phyloP scores from a whole-genome alignment of 2,113 vertebrate species.

The Calidris pygmaea region DNA sequence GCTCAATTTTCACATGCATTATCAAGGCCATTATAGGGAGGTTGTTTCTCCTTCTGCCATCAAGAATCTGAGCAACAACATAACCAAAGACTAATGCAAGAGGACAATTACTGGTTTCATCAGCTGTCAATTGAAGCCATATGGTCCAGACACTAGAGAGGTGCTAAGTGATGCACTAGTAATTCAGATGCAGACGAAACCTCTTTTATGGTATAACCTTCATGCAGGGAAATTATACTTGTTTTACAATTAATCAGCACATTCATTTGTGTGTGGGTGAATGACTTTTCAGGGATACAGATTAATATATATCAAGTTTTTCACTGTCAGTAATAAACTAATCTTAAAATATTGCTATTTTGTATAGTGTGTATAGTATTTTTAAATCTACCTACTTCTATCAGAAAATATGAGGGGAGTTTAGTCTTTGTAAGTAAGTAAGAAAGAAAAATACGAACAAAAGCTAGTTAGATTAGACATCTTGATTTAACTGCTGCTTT shows the following conservation, averaged over 20 bases:
- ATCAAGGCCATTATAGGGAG: not conserved
- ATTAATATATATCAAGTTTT: not conserved
- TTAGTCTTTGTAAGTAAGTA: not conserved
- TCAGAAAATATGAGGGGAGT: not conserved
- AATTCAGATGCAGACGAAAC: conserved; percentile 12
- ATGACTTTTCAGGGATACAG: not conserved
- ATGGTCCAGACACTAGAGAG: conserved; percentile 21
- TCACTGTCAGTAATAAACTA: not conserved
- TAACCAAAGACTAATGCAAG: conserved; percentile 22
- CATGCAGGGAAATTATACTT: not conserved
- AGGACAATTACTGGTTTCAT: conserved; percentile 42
- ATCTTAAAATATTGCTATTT: not conserved
- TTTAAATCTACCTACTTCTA: not conserved
- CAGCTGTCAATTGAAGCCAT: conserved; percentile 52
- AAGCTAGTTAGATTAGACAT: not conserved
- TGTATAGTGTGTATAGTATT: not conserved
- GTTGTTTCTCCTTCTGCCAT: not conserved
- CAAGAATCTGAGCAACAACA: not conserved
- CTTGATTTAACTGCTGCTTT: not conserved
- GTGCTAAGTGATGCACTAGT: conserved; percentile 11
- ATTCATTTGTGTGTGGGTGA: not conserved
- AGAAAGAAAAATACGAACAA: not conserved
- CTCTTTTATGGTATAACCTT: not conserved
- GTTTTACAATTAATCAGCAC: not conserved
- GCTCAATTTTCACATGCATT: not conserved